A percentile compares a stretch with the other conserved stretches of the same genome.
Conservation (phyloP, 2,113 vertebrate species). For the Halcyon senegalensis region DNA sequence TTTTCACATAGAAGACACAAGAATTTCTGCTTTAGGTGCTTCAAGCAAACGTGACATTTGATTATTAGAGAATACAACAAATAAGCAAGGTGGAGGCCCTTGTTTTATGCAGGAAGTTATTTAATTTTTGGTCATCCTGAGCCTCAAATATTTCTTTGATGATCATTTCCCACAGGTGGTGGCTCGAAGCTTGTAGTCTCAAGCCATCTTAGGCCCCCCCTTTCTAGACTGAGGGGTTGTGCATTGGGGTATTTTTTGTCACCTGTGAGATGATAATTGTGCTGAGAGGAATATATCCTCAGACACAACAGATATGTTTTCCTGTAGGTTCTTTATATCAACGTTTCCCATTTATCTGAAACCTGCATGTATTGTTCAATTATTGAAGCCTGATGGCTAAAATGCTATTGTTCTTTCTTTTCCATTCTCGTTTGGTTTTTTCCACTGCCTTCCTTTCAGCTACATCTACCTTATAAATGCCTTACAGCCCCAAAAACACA, state of each 20-base stretch:
- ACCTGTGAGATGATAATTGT: background rate
- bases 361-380: background rate
- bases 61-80: background rate
- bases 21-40: background rate
- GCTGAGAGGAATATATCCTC: background rate
- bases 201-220: background rate
- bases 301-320: background rate
- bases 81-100: background rate
- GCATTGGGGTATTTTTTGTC: background rate
- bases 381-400: background rate
- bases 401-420: background rate
- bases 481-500: background rate
- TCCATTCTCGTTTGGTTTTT: background rate
- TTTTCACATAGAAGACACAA: background rate
- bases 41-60: background rate
- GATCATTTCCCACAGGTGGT: background rate
- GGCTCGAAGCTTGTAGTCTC: accelerated
- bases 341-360: background rate
- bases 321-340: background rate
- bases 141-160: background rate
- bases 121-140: background rate
- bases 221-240: background rate
- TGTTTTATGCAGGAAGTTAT: background rate
- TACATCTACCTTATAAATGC: background rate
- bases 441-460: background rate